phyloP scores from a whole-genome alignment of 2,888 invertebrate genomes.

The Orchesella flavescens region DNA sequence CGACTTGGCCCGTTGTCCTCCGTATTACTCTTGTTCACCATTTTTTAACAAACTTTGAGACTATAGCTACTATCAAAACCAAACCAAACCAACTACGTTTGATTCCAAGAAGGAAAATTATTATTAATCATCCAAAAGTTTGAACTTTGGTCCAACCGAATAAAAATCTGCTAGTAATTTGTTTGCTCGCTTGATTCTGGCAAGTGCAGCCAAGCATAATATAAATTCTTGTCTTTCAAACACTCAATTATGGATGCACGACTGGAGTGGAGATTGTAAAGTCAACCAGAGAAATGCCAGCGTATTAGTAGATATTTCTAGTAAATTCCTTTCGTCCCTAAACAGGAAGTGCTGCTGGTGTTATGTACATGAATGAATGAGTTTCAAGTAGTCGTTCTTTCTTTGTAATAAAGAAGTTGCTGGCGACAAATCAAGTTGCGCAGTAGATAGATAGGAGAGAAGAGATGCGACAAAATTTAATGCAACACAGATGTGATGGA shows the following conservation, averaged over 20 bases:
- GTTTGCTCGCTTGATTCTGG: too few species aligned
- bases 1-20: not conserved
- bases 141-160: too few species aligned
- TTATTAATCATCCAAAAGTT: too few species aligned
- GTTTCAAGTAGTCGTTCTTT: not conserved
- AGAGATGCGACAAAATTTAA: slow-evolving; percentile 31
- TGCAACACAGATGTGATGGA: slow-evolving; percentile 7
- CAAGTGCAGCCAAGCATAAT: too few species aligned
- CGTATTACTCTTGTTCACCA: slow-evolving; percentile 11
- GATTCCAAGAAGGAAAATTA: too few species aligned
- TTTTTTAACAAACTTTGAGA: not conserved
- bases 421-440: slow-evolving; percentile 45
- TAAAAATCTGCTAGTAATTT: too few species aligned
- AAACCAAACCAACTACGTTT: too few species aligned
- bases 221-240: too few species aligned
- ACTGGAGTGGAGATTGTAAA: too few species aligned
- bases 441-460: slow-evolving; percentile 18
- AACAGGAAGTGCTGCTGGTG: not conserved
- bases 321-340: not conserved
- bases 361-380: not conserved
- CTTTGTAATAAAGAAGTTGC: not conserved
- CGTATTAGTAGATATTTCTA: slow-evolving; percentile 6
- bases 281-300: not conserved
- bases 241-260: too few species aligned
- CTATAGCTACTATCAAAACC: too few species aligned